Conservation (phyloP, 1,140 invertebrate species). For the Mercenaria mercenaria region DNA sequence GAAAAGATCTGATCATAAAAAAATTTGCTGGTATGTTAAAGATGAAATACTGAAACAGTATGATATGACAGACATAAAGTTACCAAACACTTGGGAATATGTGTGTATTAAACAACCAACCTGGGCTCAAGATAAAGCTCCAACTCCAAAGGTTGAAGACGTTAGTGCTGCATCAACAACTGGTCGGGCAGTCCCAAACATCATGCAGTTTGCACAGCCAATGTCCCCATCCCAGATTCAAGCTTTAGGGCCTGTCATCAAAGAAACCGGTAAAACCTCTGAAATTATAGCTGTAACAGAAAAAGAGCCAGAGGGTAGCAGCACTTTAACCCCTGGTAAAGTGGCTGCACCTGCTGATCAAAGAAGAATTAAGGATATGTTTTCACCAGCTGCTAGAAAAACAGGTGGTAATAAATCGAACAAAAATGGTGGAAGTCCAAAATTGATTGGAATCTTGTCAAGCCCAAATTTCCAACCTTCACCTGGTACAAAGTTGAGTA, state of each 20-base stretch:
- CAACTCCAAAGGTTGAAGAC: slow-evolving; percentile 65
- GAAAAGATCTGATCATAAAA: slow-evolving; percentile 85
- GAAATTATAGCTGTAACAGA: neutral
- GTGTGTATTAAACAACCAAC: slow-evolving; percentile 47
- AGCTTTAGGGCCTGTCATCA: slow-evolving; percentile 32
- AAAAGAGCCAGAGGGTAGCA: neutral
- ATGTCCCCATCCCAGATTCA: slow-evolving; percentile 74
- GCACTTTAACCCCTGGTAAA: neutral
- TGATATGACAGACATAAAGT: slow-evolving; percentile 86
- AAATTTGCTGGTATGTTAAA: slow-evolving; percentile 90
- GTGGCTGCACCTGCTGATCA: slow-evolving; percentile 24
- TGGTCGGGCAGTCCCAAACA: slow-evolving; percentile 67
- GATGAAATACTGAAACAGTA: slow-evolving; percentile 88
- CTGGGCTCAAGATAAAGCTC: slow-evolving; percentile 53
- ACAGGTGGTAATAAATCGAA: neutral
- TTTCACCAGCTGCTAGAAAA: slow-evolving; percentile 25
- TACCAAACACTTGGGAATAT: slow-evolving; percentile 74
- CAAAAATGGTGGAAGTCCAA: neutral
- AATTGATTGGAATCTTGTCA: neutral
- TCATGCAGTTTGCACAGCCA: slow-evolving; percentile 73
- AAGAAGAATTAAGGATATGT: slow-evolving; percentile 41
- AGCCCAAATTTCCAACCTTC: neutral
- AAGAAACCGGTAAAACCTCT: neutral
- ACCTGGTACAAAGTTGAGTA: neutral
- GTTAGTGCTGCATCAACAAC: neutral